Evolutionary conservation across 2,888 invertebrate genomes (phyloP), one percentile per base, ranked within the genome.

Genomic region (Philereme transversata): DNA sequence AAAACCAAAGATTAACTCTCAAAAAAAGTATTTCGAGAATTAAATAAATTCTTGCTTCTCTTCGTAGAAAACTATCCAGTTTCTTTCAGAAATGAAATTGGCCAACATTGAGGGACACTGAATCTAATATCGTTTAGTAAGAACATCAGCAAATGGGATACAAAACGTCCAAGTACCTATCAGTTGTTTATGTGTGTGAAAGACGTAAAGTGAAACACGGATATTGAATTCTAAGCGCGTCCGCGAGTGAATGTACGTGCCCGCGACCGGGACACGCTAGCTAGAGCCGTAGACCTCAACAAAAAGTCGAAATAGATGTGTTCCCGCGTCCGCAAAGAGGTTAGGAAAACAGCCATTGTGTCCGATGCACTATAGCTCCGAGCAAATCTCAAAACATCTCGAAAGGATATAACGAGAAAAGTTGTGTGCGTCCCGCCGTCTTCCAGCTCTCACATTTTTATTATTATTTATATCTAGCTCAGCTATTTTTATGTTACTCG

Each of bases 191-290:
- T 83, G 81, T 83, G 79, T 80, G 79, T 73, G 78, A 78, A 82
- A 82, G 79, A 81, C 76, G 82, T 79, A 75, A 81, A 79, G 78
- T 79, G 77, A 82, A 88, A 81, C 81, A 79, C 77, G 78, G 77
- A 86, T 86, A 90, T 87, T 87, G 87, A 88, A 89, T 89, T 88
- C 89, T 75, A 80, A 82, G 81, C 86, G 87, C 83, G 87, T 87
- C 76, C 75, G 62, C 78, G 79, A 81, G 81, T 79, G 78, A 81
- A 75, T 71, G 85, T 82, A 90, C 90, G 88, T 89, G 88, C 75
- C 73, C 75, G 76, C 83, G 83, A 83, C 83, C 84, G 79, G 35
- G 51, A 47, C 43, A 49, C 81, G 82, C 79, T 81, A 78, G 83
- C 76, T 68, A 75, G 69, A 78, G 78, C 51, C 51, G 50, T 54